Conservation (phyloP, 2,113 vertebrate genomes). For the Colaptes auratus region DNA sequence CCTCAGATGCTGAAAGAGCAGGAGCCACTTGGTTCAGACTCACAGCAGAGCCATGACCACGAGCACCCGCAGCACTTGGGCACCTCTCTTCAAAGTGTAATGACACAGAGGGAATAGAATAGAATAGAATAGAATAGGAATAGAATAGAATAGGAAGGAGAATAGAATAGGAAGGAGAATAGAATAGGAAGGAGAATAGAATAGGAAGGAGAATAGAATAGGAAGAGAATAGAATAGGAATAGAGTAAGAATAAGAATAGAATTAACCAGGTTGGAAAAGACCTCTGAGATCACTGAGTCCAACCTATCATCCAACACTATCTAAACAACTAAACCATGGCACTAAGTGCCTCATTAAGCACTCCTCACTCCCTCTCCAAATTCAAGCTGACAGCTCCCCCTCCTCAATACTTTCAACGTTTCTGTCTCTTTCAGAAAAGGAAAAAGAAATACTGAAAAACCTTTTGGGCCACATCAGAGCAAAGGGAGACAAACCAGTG, state of each 20-base stretch:
- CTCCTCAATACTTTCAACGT: background rate
- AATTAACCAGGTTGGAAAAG: too few species aligned
- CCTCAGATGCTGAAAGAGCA: background rate
- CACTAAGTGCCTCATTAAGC: background rate
- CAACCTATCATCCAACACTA: too few species aligned
- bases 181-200: too few species aligned
- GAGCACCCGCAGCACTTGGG: background rate
- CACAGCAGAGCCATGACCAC: background rate
- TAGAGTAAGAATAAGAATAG: background rate
- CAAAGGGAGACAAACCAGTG: background rate
- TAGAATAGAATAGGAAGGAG: too few species aligned
- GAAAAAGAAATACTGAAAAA: background rate
- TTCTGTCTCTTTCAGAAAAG: background rate
- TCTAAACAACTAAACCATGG: too few species aligned
- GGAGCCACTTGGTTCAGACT: background rate
- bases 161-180: too few species aligned
- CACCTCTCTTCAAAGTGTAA: background rate
- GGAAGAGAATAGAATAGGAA: too few species aligned
- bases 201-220: background rate
- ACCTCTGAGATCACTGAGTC: too few species aligned
- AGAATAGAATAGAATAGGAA: background rate
- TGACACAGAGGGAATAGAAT: too few species aligned
- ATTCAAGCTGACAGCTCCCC: background rate
- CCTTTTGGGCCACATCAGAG: background rate
- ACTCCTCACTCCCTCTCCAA: fast-evolving